Conservation (phyloP, 2,113 vertebrate species). For the Oxyruncus cristatus region DNA sequence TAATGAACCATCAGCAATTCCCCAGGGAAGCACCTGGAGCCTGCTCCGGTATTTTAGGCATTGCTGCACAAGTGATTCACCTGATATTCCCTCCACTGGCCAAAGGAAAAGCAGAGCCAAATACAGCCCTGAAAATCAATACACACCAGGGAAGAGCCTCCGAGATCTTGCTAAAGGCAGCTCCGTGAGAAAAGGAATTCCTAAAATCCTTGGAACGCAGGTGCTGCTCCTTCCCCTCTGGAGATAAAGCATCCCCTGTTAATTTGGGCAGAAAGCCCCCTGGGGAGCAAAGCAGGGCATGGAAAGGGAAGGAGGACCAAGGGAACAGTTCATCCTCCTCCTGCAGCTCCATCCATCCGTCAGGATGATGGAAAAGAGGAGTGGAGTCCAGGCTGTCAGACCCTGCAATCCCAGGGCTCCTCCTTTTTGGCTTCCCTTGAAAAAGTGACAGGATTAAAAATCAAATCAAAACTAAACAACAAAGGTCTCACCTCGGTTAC, state of each 20-base stretch:
- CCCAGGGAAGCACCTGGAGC: not conserved
- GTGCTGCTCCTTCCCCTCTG: not conserved
- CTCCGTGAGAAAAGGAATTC: not conserved
- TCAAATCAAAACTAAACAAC: not conserved
- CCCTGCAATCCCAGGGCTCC: not conserved
- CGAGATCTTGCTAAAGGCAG: not conserved
- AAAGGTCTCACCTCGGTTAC: not conserved
- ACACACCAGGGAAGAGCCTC: not conserved
- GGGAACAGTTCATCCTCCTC: not conserved
- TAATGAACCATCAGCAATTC: not conserved
- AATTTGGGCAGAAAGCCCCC: not conserved
- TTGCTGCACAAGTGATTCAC: not conserved
- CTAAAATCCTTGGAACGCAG: not conserved
- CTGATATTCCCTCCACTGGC: not conserved
- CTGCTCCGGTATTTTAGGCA: not conserved
- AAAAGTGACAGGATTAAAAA: not conserved
- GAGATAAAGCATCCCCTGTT: not conserved
- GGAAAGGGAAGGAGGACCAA: not conserved
- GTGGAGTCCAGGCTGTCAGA: rapidly evolving
- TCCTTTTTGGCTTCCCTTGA: not conserved
- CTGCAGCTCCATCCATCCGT: not conserved
- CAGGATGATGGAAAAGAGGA: not conserved
- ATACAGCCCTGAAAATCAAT: slow-evolving; percentile 39
- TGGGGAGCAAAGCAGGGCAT: not conserved
- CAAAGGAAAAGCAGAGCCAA: not conserved